Evolutionary conservation across 1,140 invertebrate species (phyloP).

Genomic region (Cotesia glomerata): DNA sequence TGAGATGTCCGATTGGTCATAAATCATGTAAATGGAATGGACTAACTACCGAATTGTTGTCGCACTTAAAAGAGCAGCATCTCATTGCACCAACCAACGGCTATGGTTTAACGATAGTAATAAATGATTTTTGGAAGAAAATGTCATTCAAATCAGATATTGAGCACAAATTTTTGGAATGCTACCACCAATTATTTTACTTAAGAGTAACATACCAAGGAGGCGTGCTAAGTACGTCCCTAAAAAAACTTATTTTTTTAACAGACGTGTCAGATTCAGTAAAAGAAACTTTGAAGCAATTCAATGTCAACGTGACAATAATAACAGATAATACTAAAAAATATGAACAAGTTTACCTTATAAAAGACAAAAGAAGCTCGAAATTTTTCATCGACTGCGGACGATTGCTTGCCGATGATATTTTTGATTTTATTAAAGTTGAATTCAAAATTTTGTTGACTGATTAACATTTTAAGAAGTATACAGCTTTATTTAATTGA

Average conservation of each 20-base stretch:
- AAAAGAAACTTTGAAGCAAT: neutral
- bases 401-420: neutral
- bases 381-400: neutral
- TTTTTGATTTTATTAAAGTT: neutral
- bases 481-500: no score
- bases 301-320: neutral
- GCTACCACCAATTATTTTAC: slow-evolving; percentile 13
- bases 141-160: slow-evolving; percentile 25
- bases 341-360: neutral
- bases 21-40: slow-evolving; percentile 37
- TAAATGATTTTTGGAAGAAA: slow-evolving; percentile 33
- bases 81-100: slow-evolving; percentile 4
- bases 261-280: neutral
- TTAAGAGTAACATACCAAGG: neutral
- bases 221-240: neutral
- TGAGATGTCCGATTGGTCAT: slow-evolving; percentile 25
- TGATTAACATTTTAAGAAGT: no score
- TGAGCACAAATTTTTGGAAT: slow-evolving; percentile 34
- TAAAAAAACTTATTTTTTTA: neutral
- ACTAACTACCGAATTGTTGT: slow-evolving; percentile 19
- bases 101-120: neutral
- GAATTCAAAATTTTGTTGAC: neutral
- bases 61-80: slow-evolving; percentile 33
- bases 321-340: neutral
- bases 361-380: neutral